phyloP scores from a whole-genome alignment of 1,140 invertebrate genomes.

The Nixonia krombeini region DNA sequence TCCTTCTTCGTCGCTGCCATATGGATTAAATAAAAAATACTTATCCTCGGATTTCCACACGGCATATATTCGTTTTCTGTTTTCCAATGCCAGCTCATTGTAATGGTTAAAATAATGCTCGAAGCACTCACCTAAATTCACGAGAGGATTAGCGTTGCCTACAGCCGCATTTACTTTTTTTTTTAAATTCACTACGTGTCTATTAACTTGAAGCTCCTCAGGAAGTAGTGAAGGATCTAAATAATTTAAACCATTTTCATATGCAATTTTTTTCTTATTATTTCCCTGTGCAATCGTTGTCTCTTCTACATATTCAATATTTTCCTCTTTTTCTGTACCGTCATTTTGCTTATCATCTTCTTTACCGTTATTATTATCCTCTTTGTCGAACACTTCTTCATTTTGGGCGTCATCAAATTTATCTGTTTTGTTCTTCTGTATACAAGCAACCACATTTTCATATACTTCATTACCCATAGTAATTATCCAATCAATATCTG shows the following conservation, averaged over 20 bases:
- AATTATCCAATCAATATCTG: constrained; percentile 57
- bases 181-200: constrained; percentile 38
- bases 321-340: constrained; percentile 17
- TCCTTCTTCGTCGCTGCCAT: constrained; percentile 57
- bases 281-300: constrained; percentile 17
- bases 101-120: constrained; percentile 56
- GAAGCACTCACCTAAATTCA: constrained; percentile 60
- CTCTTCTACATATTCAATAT: constrained; percentile 34
- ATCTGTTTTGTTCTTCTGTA: constrained; percentile 36
- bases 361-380: constrained; percentile 21
- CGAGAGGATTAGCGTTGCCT: constrained; percentile 50
- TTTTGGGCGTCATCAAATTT: constrained; percentile 4
- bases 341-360: constrained; percentile 26
- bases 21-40: constrained; percentile 63
- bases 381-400: constrained; percentile 7
- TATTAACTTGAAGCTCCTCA: constrained; percentile 41
- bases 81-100: constrained; percentile 57
- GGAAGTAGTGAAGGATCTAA: constrained; percentile 58
- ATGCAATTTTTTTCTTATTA: neutral
- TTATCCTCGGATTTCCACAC: constrained; percentile 52
- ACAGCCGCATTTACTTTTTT: constrained; percentile 42
- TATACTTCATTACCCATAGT: constrained; percentile 45
- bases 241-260: constrained; percentile 32
- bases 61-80: constrained; percentile 55
- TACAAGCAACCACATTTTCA: constrained; percentile 43